Percentiles rank a stretch among this genome's conserved stretches.
phyloP scores from a whole-genome alignment of 2,113 vertebrate genomes.

The Eretmodus cyanostictus region DNA sequence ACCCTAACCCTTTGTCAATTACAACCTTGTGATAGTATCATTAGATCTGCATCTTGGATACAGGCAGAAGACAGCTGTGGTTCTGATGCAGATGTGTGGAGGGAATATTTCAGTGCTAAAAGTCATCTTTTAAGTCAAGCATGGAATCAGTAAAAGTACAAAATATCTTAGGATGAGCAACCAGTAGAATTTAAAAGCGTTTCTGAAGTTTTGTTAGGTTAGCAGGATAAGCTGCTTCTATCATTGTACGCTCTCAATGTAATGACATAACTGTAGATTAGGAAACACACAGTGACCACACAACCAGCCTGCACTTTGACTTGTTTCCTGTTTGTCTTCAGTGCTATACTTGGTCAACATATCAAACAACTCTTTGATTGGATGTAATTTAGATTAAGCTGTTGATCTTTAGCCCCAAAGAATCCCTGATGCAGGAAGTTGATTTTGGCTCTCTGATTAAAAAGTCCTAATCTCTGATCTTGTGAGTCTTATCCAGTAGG shows the following conservation, averaged over 20 bases:
- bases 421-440: background rate
- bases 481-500: background rate
- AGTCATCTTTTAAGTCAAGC: background rate
- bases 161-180: background rate
- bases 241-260: background rate
- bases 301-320: background rate
- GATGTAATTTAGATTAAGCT: background rate
- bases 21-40: background rate
- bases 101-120: background rate
- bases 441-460: background rate
- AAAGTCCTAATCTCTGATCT: background rate
- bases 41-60: background rate
- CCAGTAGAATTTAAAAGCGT: background rate
- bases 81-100: background rate
- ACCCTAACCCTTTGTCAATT: background rate
- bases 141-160: background rate
- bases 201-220: background rate
- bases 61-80: background rate
- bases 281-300: background rate
- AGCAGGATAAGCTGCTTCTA: background rate
- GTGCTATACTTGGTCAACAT: background rate
- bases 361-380: background rate
- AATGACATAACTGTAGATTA: background rate
- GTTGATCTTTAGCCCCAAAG: background rate
- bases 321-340: background rate